Percentiles rank a stretch among this genome's conserved stretches.
Conservation (phyloP, 53 echinoderm and acorn worm species). For the Echinarachnius parma region DNA sequence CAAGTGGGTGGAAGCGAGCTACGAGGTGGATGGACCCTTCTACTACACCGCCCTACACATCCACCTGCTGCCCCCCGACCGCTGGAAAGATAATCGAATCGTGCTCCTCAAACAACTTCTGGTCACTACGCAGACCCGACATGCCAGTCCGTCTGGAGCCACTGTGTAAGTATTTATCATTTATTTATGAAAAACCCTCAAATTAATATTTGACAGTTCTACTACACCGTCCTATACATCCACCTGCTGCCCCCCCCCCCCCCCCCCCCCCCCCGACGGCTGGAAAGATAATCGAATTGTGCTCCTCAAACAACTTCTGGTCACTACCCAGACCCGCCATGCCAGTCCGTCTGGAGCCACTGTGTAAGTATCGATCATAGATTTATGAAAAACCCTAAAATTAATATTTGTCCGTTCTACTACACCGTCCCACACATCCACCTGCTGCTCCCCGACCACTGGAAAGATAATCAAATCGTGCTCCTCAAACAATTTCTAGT, state of each 20-base stretch:
- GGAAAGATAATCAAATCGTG: conserved; percentile 50
- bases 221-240: neutral
- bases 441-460: neutral
- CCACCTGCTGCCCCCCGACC: conserved; percentile 67
- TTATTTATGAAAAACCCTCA: too few species aligned
- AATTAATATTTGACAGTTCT: too few species aligned
- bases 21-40: conserved; percentile 89
- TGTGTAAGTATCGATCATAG: conserved; percentile 49
- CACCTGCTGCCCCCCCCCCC: neutral
- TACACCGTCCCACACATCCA: neutral
- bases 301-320: conserved; percentile 68
- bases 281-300: conserved; percentile 53
- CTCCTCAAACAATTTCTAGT: conserved; percentile 72
- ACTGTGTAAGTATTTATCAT: conserved; percentile 60
- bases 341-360: conserved; percentile 73
- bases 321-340: conserved; percentile 69
- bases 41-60: conserved; percentile 71
- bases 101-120: conserved; percentile 65
- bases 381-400: too few species aligned
- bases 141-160: conserved; percentile 67
- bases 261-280: neutral
- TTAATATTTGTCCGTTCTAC: too few species aligned
- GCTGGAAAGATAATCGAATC: conserved; percentile 81
- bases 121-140: conserved; percentile 70
- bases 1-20: conserved; percentile 90